These are phyloP conservation scores for Sus cebifrons DNA, from an alignment of 2,797 vertebrate species.

Conservation along the genomic window DNA sequence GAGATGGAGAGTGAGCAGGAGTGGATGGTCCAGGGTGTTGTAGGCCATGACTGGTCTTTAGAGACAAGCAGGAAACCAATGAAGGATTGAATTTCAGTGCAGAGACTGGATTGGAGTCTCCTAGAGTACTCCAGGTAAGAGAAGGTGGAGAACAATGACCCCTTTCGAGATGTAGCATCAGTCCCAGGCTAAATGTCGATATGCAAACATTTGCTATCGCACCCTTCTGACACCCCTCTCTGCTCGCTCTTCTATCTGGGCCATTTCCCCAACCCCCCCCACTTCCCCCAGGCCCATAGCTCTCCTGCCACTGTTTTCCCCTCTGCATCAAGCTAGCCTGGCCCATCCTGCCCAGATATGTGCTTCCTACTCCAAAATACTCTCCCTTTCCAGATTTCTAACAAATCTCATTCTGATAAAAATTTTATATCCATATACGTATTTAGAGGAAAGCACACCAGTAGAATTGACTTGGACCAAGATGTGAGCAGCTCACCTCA, in stretches of 20 bases:
- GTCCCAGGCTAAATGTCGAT: neutral
- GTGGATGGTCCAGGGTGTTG: neutral
- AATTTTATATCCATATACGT: neutral
- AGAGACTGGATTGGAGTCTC: neutral
- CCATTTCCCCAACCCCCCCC: too few relatives aligned
- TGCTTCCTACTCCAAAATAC: neutral
- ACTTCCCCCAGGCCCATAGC: neutral
- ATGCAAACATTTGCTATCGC: neutral
- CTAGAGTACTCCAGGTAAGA: neutral
- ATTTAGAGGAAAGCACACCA: neutral
- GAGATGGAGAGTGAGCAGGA: neutral
- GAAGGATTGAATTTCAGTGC: neutral
- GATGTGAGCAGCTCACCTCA: neutral
- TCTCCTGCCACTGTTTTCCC: neutral
- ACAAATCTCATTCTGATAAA: neutral
- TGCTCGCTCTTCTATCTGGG: neutral
- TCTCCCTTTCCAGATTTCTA: neutral
- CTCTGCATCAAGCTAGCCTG: neutral
- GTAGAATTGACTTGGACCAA: neutral
- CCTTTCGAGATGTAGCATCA: neutral
- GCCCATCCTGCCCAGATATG: rapidly evolving
- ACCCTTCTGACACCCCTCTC: neutral
- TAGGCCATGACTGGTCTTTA: neutral
- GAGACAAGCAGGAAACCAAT: neutral
- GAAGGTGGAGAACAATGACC: neutral